phyloP scores from a whole-genome alignment of 2,888 invertebrate species.

The Drosophila suboccidentalis region DNA sequence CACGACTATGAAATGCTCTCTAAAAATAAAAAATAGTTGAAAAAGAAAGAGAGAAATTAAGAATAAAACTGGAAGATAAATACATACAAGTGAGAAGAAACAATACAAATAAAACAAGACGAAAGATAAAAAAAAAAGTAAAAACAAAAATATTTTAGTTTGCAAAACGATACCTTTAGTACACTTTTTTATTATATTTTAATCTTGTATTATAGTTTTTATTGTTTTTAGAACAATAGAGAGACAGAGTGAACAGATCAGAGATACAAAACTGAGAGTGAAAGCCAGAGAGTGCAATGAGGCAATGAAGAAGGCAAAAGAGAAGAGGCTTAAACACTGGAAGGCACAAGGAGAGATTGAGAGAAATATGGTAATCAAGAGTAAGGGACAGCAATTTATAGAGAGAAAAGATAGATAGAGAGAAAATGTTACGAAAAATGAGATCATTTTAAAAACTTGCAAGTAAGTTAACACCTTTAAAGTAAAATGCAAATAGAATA shows the following conservation, averaged over 20 bases:
- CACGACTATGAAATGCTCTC: background rate
- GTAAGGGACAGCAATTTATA: background rate
- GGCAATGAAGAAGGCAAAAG: background rate
- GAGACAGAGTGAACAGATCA: too few species aligned
- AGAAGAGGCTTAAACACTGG: background rate
- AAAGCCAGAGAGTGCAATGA: too few species aligned
- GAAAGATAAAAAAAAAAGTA: too few species aligned
- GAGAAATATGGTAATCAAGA: background rate
- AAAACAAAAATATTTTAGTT: too few species aligned
- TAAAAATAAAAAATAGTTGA: background rate
- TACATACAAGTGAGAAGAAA: too few species aligned
- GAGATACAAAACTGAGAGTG: too few species aligned
- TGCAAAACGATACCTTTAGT: too few species aligned
- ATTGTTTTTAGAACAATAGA: too few species aligned
- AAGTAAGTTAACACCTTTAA: background rate
- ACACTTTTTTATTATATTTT: too few species aligned
- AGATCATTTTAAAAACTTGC: background rate
- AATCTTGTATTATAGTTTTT: too few species aligned
- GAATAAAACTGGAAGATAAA: background rate
- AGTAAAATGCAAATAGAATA: background rate
- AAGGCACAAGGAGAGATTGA: background rate
- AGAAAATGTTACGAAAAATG: background rate
- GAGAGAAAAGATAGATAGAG: background rate
- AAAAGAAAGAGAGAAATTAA: background rate
- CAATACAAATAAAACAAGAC: too few species aligned